Evolutionary conservation across 2,888 invertebrate genomes (phyloP).

Genomic region (Magallana nippona): DNA sequence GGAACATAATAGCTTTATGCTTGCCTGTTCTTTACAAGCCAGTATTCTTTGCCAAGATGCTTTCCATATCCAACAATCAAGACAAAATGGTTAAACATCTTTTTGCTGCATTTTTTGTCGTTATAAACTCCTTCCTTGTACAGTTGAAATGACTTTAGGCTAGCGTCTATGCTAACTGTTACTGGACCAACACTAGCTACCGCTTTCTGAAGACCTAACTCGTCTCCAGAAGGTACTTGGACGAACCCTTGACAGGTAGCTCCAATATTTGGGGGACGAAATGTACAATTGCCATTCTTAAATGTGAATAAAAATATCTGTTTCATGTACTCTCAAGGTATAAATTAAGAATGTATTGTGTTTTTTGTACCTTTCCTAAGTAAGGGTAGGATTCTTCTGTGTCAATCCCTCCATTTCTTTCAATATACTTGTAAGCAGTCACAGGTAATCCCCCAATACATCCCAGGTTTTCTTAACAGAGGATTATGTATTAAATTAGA

Average conservation of each 20-base stretch:
- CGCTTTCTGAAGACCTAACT: slow-evolving; percentile 87
- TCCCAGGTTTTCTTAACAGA: slow-evolving; percentile 12
- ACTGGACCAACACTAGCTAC: slow-evolving; percentile 91
- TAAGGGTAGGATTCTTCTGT: slow-evolving; percentile 30
- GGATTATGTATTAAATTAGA: no score
- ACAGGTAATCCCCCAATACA: background rate
- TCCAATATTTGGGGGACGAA: slow-evolving; percentile 81
- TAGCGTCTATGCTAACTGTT: slow-evolving; percentile 93
- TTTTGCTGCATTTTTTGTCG: slow-evolving; percentile 88
- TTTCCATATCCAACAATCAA: slow-evolving; percentile 91
- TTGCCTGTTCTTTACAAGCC: slow-evolving; percentile 91
- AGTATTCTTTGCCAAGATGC: slow-evolving; percentile 85
- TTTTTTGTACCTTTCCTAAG: background rate
- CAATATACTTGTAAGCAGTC: slow-evolving; percentile 1
- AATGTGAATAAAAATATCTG: background rate
- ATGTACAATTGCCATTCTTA: background rate
- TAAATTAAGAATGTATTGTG: background rate
- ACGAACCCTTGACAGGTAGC: slow-evolving; percentile 90
- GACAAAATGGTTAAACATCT: slow-evolving; percentile 92
- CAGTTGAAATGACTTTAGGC: slow-evolving; percentile 86
- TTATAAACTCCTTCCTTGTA: slow-evolving; percentile 83
- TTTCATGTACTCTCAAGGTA: no score
- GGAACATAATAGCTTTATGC: no score
- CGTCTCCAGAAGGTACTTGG: slow-evolving; percentile 87
- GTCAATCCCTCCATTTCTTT: slow-evolving; percentile 4